Evolutionary conservation across 2,113 vertebrate genomes (phyloP).

Genomic region (Mystacornis crossleyi): DNA sequence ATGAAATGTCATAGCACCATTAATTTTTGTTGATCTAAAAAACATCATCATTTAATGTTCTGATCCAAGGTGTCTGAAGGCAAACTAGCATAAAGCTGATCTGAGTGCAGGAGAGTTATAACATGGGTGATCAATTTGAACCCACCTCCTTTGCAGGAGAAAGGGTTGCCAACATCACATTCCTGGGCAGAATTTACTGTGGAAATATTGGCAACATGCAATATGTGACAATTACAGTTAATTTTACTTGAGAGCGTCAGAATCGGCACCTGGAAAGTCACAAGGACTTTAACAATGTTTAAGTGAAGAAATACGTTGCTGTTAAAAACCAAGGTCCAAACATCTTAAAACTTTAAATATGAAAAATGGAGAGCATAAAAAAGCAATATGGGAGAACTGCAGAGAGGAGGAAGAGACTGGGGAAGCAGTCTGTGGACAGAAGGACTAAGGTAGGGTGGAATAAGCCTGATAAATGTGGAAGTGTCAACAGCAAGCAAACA

Average conservation of each 20-base stretch:
- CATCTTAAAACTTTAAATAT: constrained; percentile 63
- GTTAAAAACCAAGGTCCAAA: constrained; percentile 53
- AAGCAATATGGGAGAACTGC: constrained; percentile 39
- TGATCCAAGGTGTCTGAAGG: not conserved
- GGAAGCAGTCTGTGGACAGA: not conserved
- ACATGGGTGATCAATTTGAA: not conserved
- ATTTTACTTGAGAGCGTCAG: constrained; percentile 38
- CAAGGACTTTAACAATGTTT: not conserved
- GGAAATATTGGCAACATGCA: not conserved
- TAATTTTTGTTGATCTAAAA: constrained; percentile 12
- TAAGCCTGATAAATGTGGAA: constrained; percentile 38
- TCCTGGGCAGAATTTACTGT: not conserved
- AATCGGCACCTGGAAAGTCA: not conserved
- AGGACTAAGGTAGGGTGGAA: not conserved
- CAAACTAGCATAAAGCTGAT: not conserved
- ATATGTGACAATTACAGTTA: constrained; percentile 24
- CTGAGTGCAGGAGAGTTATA: not conserved
- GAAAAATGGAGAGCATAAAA: constrained; percentile 53
- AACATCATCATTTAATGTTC: not conserved
- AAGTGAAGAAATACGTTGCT: constrained; percentile 38
- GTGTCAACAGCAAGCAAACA: constrained; percentile 24
- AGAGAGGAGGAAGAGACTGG: not conserved
- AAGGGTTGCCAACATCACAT: not conserved
- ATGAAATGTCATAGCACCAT: not conserved
- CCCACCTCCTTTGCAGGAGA: not conserved